Evolutionary conservation across 2,888 invertebrate genomes (phyloP).

Genomic region (Apantesis nais): DNA sequence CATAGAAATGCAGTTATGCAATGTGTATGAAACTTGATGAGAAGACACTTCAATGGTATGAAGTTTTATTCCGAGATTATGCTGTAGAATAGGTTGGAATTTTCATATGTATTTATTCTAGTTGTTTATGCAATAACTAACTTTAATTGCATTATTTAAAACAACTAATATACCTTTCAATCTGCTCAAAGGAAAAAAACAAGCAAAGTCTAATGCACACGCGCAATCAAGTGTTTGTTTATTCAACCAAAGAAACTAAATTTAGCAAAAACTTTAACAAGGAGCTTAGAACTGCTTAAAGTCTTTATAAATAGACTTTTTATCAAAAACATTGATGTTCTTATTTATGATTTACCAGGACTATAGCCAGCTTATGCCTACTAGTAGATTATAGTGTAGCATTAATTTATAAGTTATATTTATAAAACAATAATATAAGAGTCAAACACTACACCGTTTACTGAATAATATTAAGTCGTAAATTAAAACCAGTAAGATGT

Average conservation of each 20-base stretch:
- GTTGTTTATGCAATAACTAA: not conserved
- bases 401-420: not conserved
- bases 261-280: not conserved
- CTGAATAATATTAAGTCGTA: not conserved
- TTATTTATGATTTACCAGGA: not conserved
- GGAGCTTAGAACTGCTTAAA: too few species aligned
- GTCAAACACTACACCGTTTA: not conserved
- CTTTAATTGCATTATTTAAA: not conserved
- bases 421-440: not conserved
- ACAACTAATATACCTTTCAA: not conserved
- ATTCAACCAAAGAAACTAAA: not conserved
- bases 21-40: constrained; percentile 3
- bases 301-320: not conserved
- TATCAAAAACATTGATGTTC: not conserved
- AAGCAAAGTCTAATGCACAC: too few species aligned
- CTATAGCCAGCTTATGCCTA: not conserved
- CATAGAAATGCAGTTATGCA: constrained; percentile 10
- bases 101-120: not conserved
- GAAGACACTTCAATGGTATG: not conserved
- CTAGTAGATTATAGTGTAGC: not conserved
- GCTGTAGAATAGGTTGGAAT: not conserved
- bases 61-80: not conserved
- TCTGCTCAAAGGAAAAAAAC: too few species aligned
- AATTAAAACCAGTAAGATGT: not conserved
- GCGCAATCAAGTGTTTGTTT: not conserved